These are phyloP conservation scores for Anolis carolinensis DNA, from an alignment of 2,113 vertebrate species.

Conservation along the genomic window DNA sequence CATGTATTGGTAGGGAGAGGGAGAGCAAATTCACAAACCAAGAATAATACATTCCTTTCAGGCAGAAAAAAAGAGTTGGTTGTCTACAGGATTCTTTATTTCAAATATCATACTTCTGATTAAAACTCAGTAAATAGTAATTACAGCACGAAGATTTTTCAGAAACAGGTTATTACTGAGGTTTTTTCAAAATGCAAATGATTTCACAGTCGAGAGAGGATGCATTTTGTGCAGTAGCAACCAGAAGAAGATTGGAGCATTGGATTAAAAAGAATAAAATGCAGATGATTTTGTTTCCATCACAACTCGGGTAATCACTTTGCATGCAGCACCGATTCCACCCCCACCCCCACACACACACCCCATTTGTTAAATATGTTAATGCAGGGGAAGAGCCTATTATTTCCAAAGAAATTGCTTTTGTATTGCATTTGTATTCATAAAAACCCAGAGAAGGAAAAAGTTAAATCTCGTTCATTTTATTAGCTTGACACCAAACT, in stretches of 20 bases:
- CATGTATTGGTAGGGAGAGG: too few relatives aligned
- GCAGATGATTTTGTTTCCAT: slow-evolving; percentile 40
- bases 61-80: slow-evolving; percentile 48
- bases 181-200: slow-evolving; percentile 63
- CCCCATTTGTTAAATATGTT: slow-evolving; percentile 48
- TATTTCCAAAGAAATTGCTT: slow-evolving; percentile 51
- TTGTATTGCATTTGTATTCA: slow-evolving; percentile 50
- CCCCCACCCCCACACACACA: neutral
- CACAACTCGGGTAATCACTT: slow-evolving; percentile 18
- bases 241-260: slow-evolving; percentile 46
- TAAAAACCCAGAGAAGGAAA: neutral
- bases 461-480: slow-evolving; percentile 37
- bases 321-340: neutral
- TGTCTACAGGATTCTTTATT: slow-evolving; percentile 46
- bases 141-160: slow-evolving; percentile 67
- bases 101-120: slow-evolving; percentile 50
- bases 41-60: slow-evolving; percentile 33
- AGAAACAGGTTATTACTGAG: slow-evolving; percentile 55
- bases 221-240: slow-evolving; percentile 26
- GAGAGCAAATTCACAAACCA: too few relatives aligned
- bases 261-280: slow-evolving; percentile 52
- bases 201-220: slow-evolving; percentile 48
- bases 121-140: slow-evolving; percentile 67
- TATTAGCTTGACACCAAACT: slow-evolving; percentile 30
- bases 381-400: slow-evolving; percentile 38